Base-by-base conservation (phyloP, 2,113 vertebrate species). In the Nyctereutes procyonoides region DNA sequence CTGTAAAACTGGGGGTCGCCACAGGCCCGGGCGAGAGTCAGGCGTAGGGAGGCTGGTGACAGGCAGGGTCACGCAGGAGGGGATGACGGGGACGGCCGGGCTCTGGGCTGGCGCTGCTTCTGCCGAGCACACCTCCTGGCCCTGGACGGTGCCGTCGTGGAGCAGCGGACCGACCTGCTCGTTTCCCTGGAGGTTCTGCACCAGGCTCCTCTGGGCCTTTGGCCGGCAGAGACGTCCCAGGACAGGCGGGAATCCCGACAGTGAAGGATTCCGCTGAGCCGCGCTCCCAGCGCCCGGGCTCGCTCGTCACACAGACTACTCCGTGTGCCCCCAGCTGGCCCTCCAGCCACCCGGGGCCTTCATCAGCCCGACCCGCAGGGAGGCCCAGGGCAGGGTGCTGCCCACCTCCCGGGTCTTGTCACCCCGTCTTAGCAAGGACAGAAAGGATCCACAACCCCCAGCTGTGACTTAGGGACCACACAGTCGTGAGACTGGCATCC, bases 21-120 rank as follows among this genome's bases (percentile, higher is more conserved):
- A 11, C 17, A 30, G 38, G n/a, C 67, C 26, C 56, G 3, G 56
- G 76, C 1, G 17, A 63, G 80, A 20, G 56, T 32, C 65, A 43
- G 67, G n/a, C 3, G 1, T 8, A 2, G 17, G 7, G 55, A 43
- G 43, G 56, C 53, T 35, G 5, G 32, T 20, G 30, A 92, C 38
- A 76, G 69, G 43, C 43, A 19, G 56, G 65, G 15, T 26, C 5
- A 0, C 5, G 55, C 9, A 0, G 38, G n/a, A 62, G 17, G 43
- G 55, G 1, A 20, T 14, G 2, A 20, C 0, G 4, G 32, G 12
- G 19, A 43, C 0, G 3, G 43, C 19, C 8, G 0, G 9, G 28
- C 67, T 83, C 82, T 2, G 65, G 26, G 26, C 63, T 6, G 43
- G 9, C 0, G 0, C 43, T 26, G 1, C 24, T 35, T 10, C 15